Evolutionary conservation across 2,113 vertebrate species (phyloP).

Genomic region (Saguinus imperator): DNA sequence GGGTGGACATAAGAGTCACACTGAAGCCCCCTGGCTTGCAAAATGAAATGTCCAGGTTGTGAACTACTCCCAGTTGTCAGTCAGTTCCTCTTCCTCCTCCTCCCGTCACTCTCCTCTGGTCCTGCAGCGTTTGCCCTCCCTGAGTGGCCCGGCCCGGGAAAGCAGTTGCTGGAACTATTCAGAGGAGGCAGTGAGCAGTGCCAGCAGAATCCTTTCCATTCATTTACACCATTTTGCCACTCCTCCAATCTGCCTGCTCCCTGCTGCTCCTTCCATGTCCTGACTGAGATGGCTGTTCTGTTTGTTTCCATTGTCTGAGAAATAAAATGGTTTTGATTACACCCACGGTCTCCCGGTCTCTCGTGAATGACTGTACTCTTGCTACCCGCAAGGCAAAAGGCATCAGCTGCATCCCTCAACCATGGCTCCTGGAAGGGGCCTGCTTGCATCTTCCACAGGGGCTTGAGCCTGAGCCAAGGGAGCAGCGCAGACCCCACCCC

Average conservation of each 20-base stretch:
- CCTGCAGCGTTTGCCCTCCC: not conserved
- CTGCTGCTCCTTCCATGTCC: conserved; percentile 55
- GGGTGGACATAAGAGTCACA: no score
- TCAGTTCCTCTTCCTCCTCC: not conserved
- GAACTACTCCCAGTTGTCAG: no score
- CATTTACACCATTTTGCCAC: conserved; percentile 48
- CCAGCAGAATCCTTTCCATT: conserved; percentile 11
- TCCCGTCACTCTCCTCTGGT: not conserved
- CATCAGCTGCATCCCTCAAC: conserved; percentile 23
- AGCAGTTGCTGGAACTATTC: not conserved
- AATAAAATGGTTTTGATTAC: conserved; percentile 65
- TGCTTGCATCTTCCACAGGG: not conserved
- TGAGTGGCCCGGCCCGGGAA: not conserved
- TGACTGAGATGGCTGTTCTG: conserved; percentile 64
- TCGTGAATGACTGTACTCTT: conserved; percentile 29
- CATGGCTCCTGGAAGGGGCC: not conserved
- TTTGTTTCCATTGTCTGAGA: conserved; percentile 78
- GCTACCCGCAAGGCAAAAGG: conserved; percentile 58
- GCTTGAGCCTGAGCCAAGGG: not conserved
- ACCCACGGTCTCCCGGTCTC: conserved; percentile 69
- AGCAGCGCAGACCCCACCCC: not conserved
- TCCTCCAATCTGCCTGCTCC: conserved; percentile 55
- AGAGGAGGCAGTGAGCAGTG: not conserved
- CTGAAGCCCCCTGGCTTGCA: not conserved
- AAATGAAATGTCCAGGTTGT: not conserved